Conservation (phyloP, 2,888 invertebrate species). For the Nudaria mundana region DNA sequence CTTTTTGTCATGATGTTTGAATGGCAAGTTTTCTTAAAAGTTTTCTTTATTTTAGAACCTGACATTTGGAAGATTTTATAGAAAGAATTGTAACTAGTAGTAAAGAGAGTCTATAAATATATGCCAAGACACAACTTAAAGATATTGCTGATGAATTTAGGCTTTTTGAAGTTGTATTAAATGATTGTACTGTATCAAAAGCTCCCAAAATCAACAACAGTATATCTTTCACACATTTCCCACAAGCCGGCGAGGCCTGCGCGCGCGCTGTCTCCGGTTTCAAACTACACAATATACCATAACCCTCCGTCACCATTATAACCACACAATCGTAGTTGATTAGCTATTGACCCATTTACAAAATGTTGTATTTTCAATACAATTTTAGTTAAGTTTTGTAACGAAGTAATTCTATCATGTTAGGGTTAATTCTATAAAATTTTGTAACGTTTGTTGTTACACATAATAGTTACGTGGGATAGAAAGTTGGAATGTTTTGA, state of each 20-base stretch:
- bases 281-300: slow-evolving; percentile 41
- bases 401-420: slow-evolving; percentile 25
- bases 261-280: slow-evolving; percentile 38
- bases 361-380: slow-evolving; percentile 33
- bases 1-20: too few species aligned
- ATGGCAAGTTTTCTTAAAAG: too few species aligned
- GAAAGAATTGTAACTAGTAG: too few species aligned
- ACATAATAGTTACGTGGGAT: not conserved
- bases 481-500: not conserved
- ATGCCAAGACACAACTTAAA: too few species aligned
- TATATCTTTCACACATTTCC: slow-evolving; percentile 29
- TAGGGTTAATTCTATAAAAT: slow-evolving; percentile 18
- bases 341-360: slow-evolving; percentile 53
- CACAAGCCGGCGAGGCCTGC: slow-evolving; percentile 22
- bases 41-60: too few species aligned
- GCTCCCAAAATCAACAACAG: slow-evolving; percentile 22
- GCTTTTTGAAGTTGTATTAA: too few species aligned
- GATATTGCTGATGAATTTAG: too few species aligned
- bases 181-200: too few species aligned
- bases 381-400: slow-evolving; percentile 25
- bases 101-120: too few species aligned
- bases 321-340: slow-evolving; percentile 56
- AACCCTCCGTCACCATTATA: slow-evolving; percentile 35
- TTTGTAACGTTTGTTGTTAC: not conserved
- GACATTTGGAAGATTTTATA: too few species aligned